Conservation (phyloP, 2,888 invertebrate species). For the Stenodema calcarata region DNA sequence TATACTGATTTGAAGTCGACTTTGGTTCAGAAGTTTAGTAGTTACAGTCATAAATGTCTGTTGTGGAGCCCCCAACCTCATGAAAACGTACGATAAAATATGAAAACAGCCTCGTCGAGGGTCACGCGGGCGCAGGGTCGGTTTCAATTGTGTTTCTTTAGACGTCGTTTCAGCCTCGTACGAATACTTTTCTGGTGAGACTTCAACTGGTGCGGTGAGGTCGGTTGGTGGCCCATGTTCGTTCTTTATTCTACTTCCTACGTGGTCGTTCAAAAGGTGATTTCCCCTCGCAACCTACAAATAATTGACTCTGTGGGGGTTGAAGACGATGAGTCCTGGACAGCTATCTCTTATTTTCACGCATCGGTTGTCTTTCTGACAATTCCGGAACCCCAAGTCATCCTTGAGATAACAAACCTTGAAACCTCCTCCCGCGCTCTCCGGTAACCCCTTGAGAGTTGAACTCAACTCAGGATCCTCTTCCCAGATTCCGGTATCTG, state of each 20-base stretch:
- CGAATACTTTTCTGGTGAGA: not conserved
- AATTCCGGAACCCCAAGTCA: not conserved
- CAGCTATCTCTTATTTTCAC: constrained; percentile 36
- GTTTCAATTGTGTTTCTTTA: not conserved
- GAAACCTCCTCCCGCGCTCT: not conserved
- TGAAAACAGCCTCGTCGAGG: too few relatives aligned
- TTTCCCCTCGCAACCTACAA: not conserved
- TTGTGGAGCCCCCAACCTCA: not conserved
- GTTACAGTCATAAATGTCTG: not conserved
- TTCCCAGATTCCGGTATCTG: not conserved
- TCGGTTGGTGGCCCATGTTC: not conserved
- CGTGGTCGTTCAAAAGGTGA: not conserved
- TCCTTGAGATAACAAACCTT: constrained; percentile 6
- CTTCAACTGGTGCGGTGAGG: not conserved
- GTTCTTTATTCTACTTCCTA: not conserved
- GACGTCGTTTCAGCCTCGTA: not conserved
- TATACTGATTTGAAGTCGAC: too few relatives aligned
- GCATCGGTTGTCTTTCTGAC: constrained; percentile 20
- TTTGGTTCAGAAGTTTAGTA: not conserved
- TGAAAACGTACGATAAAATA: too few relatives aligned
- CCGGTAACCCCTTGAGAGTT: not conserved
- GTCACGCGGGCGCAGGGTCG: not conserved
- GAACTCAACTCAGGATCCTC: not conserved
- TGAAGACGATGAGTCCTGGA: not conserved
- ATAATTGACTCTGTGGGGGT: not conserved